Conservation (phyloP, 2,113 vertebrate species). For the Phocoena phocoena region DNA sequence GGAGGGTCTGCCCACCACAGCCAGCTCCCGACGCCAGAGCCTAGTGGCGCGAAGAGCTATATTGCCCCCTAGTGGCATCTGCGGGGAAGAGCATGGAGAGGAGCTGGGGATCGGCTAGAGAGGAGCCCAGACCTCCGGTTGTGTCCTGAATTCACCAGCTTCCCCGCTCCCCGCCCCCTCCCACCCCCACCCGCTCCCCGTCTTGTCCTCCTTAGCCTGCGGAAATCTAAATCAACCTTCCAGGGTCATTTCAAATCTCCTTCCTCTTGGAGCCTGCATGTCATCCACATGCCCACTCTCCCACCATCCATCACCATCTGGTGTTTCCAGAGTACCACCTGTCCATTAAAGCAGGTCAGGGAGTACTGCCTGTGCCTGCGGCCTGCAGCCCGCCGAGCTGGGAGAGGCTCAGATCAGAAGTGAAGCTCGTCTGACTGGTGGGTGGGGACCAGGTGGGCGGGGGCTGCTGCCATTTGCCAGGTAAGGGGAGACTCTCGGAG, state of each 20-base stretch:
- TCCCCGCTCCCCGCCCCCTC: background rate
- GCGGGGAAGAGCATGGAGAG: background rate
- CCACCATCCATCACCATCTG: no score
- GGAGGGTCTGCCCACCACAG: background rate
- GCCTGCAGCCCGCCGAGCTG: background rate
- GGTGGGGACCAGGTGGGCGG: background rate
- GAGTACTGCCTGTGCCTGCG: background rate
- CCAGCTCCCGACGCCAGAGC: background rate
- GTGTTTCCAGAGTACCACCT: no score
- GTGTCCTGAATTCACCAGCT: background rate
- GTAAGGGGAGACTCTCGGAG: no score
- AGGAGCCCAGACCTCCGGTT: no score
- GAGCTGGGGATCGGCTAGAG: accelerated
- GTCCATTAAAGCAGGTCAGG: background rate
- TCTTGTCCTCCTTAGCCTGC: background rate
- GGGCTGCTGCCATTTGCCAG: background rate
- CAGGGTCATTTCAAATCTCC: background rate
- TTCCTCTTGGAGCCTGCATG: background rate
- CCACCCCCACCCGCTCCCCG: background rate
- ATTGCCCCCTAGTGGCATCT: background rate
- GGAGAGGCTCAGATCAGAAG: background rate
- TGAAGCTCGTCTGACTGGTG: background rate
- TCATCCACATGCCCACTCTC: no score
- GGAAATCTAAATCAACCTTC: background rate
- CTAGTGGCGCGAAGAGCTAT: accelerated